Evolutionary conservation across 2,888 invertebrate genomes (phyloP).

Genomic region (Trilocha varians): DNA sequence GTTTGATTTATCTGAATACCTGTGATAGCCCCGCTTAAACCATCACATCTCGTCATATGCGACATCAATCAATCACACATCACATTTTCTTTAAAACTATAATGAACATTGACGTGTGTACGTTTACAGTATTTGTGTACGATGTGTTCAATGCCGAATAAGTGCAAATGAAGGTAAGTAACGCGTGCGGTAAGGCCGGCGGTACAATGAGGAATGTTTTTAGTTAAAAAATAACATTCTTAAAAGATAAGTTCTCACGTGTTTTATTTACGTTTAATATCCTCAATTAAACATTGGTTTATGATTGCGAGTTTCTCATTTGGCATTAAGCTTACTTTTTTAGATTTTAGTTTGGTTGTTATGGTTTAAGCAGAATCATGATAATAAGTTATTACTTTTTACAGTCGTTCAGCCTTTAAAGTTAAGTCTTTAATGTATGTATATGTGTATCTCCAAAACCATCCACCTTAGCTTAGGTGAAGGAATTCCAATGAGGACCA

Average conservation of each 20-base stretch:
- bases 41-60: not conserved
- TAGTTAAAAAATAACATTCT: not conserved
- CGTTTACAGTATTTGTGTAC: not conserved
- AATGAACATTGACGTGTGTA: not conserved
- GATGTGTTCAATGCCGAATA: not conserved
- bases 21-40: constrained; percentile 1
- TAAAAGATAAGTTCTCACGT: not conserved
- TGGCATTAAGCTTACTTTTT: no score
- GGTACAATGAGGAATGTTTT: not conserved
- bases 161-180: constrained; percentile 2
- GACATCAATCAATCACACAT: not conserved
- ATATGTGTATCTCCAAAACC: no score
- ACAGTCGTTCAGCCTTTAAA: no score
- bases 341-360: no score
- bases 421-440: no score
- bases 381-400: no score
- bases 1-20: not conserved
- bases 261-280: no score
- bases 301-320: no score
- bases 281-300: no score
- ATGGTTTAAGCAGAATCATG: no score
- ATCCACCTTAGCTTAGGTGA: no score
- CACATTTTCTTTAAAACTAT: not conserved
- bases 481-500: no score
- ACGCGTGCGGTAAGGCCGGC: not conserved